phyloP scores from a whole-genome alignment of 2,888 invertebrate genomes.

The Conchocele bisecta region DNA sequence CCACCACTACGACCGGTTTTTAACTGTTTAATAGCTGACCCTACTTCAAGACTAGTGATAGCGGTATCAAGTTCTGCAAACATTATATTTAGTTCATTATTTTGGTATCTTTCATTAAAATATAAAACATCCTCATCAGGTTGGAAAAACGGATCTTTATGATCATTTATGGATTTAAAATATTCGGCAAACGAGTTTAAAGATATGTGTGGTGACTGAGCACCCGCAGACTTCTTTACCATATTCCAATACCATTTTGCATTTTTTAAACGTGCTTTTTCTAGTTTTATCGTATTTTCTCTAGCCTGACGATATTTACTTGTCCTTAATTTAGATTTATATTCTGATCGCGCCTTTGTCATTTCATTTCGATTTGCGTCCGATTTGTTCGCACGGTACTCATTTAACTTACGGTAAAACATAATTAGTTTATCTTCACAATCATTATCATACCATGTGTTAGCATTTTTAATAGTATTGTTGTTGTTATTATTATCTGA shows the following conservation, averaged over 20 bases:
- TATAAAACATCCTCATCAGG: not conserved
- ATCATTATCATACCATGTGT: slow-evolving; percentile 1
- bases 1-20: slow-evolving; percentile 2
- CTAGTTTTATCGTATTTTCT: not conserved
- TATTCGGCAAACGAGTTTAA: slow-evolving; percentile 6
- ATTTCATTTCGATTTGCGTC: not conserved
- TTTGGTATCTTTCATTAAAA: not conserved
- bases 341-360: not conserved
- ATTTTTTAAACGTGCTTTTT: not conserved
- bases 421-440: not conserved
- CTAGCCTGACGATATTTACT: not conserved
- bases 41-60: not conserved
- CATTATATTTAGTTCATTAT: not conserved
- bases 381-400: not conserved
- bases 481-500: not conserved
- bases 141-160: not conserved
- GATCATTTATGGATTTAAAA: slow-evolving; percentile 4
- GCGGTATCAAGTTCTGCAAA: not conserved
- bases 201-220: not conserved
- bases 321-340: not conserved
- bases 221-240: not conserved
- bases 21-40: slow-evolving; percentile 7
- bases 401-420: not conserved
- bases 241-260: not conserved
- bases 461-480: not conserved